phyloP scores from a whole-genome alignment of 2,888 invertebrate species.

The Hirtodrosophila confusa region DNA sequence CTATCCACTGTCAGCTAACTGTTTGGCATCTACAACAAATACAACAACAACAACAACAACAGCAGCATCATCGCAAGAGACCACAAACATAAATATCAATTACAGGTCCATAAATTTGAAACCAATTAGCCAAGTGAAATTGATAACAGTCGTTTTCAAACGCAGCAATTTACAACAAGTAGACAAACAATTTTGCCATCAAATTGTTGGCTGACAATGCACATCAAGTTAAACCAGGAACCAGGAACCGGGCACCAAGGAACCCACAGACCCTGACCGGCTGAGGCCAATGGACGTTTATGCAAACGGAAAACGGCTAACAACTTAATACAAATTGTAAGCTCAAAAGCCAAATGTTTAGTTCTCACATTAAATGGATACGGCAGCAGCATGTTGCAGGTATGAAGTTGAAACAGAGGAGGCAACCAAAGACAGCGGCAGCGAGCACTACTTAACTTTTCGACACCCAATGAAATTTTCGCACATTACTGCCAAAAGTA shows the following conservation, averaged over 20 bases:
- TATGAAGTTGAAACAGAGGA: slow-evolving; percentile 4
- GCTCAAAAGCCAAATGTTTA: slow-evolving; percentile 79
- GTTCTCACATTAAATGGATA: slow-evolving; percentile 76
- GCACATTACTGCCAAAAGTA: slow-evolving; percentile 83
- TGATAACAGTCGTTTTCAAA: slow-evolving; percentile 77
- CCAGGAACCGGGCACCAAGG: not conserved
- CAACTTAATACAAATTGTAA: slow-evolving; percentile 79
- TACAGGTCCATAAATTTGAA: slow-evolving; percentile 83
- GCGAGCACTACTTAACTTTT: slow-evolving; percentile 81
- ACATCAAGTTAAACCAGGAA: slow-evolving; percentile 40
- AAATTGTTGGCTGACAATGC: slow-evolving; percentile 53
- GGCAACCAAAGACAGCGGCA: slow-evolving; percentile 52
- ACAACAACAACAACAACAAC: no score
- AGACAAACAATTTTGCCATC: slow-evolving; percentile 58
- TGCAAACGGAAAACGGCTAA: slow-evolving; percentile 60
- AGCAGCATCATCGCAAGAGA: slow-evolving; percentile 38
- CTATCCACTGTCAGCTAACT: slow-evolving; percentile 43
- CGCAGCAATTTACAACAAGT: slow-evolving; percentile 61
- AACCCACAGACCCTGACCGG: not conserved
- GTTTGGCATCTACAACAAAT: slow-evolving; percentile 61
- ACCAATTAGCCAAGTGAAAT: slow-evolving; percentile 83
- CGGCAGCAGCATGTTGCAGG: slow-evolving; percentile 45
- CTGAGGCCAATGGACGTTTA: slow-evolving; percentile 29
- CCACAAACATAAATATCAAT: slow-evolving; percentile 82
- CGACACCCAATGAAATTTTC: slow-evolving; percentile 82